These are phyloP conservation scores for Hydrochoerus hydrochaeris DNA, from an alignment of 2,113 vertebrate genomes.

Conservation along the genomic window DNA sequence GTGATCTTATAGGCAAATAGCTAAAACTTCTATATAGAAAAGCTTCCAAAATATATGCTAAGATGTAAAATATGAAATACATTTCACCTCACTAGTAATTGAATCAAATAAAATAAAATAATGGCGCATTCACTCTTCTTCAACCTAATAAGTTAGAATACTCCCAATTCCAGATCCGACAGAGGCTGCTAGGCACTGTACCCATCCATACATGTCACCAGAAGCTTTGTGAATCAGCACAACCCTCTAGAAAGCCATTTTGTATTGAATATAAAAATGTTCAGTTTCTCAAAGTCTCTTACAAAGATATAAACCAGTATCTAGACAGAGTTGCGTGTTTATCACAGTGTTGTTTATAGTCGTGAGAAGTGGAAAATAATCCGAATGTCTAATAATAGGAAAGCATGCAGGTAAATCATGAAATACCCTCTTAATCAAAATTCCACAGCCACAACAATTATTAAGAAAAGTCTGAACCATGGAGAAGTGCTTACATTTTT, in stretches of 20 bases:
- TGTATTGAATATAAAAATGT: conserved; percentile 51
- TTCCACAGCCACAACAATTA: conserved; percentile 1
- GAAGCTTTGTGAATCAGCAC: conserved; percentile 3
- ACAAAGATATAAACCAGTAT: conserved; percentile 26
- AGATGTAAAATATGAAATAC: conserved; percentile 10
- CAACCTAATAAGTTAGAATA: not conserved
- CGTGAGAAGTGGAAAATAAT: conserved; percentile 8
- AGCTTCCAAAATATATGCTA: not conserved
- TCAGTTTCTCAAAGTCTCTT: conserved; percentile 18
- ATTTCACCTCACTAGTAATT: conserved; percentile 13
- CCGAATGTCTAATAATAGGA: conserved; percentile 6
- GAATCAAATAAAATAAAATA: conserved; percentile 54
- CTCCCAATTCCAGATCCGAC: not conserved
- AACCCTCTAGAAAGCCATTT: conserved; percentile 35
- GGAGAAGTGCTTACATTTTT: not conserved
- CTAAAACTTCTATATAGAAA: not conserved
- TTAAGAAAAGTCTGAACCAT: not conserved
- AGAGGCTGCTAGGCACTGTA: not conserved
- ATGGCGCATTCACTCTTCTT: not conserved
- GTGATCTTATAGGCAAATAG: not conserved
- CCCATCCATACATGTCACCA: not conserved
- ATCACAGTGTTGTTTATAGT: conserved; percentile 26
- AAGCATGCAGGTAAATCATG: conserved; percentile 22
- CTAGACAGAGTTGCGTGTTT: conserved; percentile 4
- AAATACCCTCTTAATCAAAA: conserved; percentile 16